phyloP scores from a whole-genome alignment of 2,888 invertebrate genomes.

The Xestia rhomboidea region DNA sequence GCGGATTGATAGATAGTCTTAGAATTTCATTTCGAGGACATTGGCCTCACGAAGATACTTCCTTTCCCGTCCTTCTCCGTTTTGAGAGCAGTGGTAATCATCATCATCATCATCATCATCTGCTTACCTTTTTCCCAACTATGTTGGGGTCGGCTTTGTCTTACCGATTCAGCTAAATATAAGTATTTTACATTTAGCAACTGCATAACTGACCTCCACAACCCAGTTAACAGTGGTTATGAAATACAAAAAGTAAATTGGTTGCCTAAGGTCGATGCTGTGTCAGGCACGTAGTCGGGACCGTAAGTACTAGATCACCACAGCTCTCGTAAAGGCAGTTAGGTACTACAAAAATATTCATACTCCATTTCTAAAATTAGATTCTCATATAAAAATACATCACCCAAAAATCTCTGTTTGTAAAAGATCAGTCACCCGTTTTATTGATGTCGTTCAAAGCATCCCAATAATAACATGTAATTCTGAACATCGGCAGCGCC shows the following conservation, averaged over 20 bases:
- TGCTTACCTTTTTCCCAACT: no score
- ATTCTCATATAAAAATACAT: conserved; percentile 7
- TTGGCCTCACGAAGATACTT: background rate
- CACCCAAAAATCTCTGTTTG: conserved; percentile 7
- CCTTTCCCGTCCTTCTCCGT: no score
- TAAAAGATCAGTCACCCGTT: conserved; percentile 27
- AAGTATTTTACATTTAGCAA: no score
- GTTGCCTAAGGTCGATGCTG: no score
- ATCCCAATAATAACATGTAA: conserved; percentile 46
- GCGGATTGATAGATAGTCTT: background rate
- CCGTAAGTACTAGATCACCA: background rate
- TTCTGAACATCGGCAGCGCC: conserved; percentile 28
- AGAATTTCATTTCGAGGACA: background rate
- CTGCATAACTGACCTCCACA: no score
- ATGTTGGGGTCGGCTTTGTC: no score
- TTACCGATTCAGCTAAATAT: no score
- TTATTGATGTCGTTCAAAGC: conserved; percentile 26
- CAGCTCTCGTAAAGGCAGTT: background rate
- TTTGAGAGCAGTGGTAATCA: no score
- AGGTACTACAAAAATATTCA: background rate
- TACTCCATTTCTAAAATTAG: conserved; percentile 10
- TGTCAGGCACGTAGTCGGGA: background rate
- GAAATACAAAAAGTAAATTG: no score
- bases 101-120: no score
- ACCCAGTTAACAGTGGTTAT: no score